A percentile compares a stretch with the other conserved stretches of the same genome.
Evolutionary conservation across 2,113 vertebrate species (phyloP).

Genomic region (Channa maculata): DNA sequence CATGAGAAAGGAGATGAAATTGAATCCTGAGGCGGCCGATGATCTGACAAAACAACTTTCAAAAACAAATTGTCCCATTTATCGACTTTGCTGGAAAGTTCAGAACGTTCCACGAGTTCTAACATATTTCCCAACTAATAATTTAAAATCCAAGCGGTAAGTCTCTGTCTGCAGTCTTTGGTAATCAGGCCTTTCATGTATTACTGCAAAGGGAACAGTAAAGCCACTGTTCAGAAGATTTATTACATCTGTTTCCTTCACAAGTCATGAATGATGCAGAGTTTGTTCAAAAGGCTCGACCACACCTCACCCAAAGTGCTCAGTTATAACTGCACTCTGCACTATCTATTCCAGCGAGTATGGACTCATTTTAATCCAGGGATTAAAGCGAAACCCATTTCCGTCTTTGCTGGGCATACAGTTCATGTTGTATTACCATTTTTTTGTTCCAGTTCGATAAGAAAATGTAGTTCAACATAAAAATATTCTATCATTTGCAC

Average conservation of each 20-base stretch:
- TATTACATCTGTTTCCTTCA: constrained; percentile 10
- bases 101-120: too few relatives aligned
- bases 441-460: constrained; percentile 7
- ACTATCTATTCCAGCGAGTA: not conserved
- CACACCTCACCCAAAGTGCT: constrained; percentile 8
- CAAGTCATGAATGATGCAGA: constrained; percentile 38
- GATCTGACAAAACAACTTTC: constrained; percentile 3
- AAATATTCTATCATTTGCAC: not conserved
- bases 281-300: constrained; percentile 8
- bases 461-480: not conserved
- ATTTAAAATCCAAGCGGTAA: not conserved
- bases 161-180: not conserved
- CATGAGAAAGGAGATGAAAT: constrained; percentile 33
- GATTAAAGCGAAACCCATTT: constrained; percentile 40
- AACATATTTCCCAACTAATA: not conserved
- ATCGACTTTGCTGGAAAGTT: too few relatives aligned
- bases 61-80: not conserved
- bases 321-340: constrained; percentile 23
- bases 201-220: not conserved
- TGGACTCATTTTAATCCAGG: constrained; percentile 24
- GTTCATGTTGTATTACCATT: not conserved
- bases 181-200: constrained; percentile 4
- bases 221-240: constrained; percentile 13
- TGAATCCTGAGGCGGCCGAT: constrained; percentile 29
- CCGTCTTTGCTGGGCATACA: constrained; percentile 1